Percentiles rank a stretch among this genome's conserved stretches.
Conservation (phyloP, 2,888 invertebrate genomes). For the Drosophila fulvimacula region DNA sequence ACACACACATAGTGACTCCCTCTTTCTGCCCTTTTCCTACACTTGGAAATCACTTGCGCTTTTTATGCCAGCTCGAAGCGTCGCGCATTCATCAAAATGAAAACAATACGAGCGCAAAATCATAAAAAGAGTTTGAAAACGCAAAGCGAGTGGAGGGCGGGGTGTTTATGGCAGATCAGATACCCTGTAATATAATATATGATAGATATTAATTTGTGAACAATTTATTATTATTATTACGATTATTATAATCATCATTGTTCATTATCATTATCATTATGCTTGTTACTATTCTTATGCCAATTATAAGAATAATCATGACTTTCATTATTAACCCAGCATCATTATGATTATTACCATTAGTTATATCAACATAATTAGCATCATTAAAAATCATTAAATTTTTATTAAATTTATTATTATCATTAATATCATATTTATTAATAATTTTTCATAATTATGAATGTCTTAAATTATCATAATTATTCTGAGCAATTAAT, state of each 20-base stretch:
- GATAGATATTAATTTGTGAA: too few relatives aligned
- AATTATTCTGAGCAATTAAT: too few relatives aligned
- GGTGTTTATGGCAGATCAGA: not conserved
- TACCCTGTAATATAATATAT: not conserved
- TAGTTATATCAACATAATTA: not conserved
- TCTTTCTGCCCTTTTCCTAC: not conserved
- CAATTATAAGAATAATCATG: too few relatives aligned
- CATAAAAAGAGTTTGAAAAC: slow-evolving; percentile 41
- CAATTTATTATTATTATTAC: too few relatives aligned
- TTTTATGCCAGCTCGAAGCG: slow-evolving; percentile 44
- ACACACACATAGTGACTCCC: not conserved
- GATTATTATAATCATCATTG: too few relatives aligned
- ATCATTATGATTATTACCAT: not conserved
- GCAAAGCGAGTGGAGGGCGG: not conserved
- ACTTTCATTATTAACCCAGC: too few relatives aligned
- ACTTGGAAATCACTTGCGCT: slow-evolving; percentile 64
- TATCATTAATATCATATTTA: not conserved
- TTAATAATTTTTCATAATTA: not conserved
- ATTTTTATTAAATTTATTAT: too few relatives aligned
- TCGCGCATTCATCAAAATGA: slow-evolving; percentile 56
- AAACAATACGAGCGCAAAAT: slow-evolving; percentile 58
- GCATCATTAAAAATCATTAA: not conserved
- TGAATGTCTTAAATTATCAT: not conserved
- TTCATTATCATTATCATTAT: too few relatives aligned
- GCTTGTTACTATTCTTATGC: too few relatives aligned